Evolutionary conservation across 1,140 invertebrate species (phyloP).

Genomic region (Saccostrea echinata): DNA sequence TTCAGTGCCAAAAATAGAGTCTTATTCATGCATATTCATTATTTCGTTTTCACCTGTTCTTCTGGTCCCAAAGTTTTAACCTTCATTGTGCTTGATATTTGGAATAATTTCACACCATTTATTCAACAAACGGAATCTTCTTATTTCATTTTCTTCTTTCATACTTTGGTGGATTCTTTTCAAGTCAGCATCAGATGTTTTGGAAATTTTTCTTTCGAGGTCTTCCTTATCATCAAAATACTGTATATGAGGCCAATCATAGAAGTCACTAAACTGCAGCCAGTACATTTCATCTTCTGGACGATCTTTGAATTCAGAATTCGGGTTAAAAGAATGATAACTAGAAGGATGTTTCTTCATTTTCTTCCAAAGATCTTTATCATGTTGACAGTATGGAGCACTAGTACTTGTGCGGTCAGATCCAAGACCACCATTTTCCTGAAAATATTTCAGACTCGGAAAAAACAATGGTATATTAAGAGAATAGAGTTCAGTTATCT

Average conservation of each 20-base stretch:
- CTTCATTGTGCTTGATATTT: not conserved
- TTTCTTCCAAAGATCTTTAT: not conserved
- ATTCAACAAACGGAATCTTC: not conserved
- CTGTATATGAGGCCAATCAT: slow-evolving; percentile 44
- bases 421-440: slow-evolving; percentile 18
- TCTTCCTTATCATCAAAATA: slow-evolving; percentile 38
- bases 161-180: not conserved
- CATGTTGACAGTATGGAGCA: not conserved
- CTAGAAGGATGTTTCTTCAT: not conserved
- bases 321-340: slow-evolving; percentile 29
- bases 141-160: not conserved
- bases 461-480: slow-evolving; percentile 39
- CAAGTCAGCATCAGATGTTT: not conserved
- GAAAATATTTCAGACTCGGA: slow-evolving; percentile 38
- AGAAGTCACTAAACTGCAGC: slow-evolving; percentile 45
- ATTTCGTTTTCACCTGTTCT: too few species aligned
- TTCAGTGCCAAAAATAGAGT: too few species aligned
- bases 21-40: too few species aligned
- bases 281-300: slow-evolving; percentile 42
- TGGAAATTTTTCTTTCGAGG: not conserved
- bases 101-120: slow-evolving; percentile 4
- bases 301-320: slow-evolving; percentile 32
- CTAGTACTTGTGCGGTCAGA: slow-evolving; percentile 15
- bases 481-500: slow-evolving; percentile 32
- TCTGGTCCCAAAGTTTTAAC: too few species aligned